Evolutionary conservation across 1,140 invertebrate species (phyloP).

Genomic region (Protaetia brevitarsis): DNA sequence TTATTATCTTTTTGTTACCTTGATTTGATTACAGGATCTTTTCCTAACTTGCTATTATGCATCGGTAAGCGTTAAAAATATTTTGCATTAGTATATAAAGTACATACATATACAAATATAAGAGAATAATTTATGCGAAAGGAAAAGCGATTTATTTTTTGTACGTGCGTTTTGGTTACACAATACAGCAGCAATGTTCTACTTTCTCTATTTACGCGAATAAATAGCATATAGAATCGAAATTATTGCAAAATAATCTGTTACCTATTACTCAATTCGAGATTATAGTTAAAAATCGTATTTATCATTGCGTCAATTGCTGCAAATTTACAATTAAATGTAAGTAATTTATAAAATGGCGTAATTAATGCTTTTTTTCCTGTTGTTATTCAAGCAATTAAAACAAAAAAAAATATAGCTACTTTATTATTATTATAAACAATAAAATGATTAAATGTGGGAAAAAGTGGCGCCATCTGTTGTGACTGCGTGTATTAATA

Average conservation of each 20-base stretch:
- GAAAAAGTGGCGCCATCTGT: no score
- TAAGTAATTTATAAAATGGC: no score
- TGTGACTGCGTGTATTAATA: no score
- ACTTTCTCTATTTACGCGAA: constrained; percentile 4
- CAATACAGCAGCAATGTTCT: background rate
- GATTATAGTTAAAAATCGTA: background rate
- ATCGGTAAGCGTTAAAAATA: constrained; percentile 19
- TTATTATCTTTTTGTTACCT: constrained; percentile 31
- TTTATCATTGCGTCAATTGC: no score
- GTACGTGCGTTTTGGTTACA: no score
- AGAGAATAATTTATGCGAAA: background rate
- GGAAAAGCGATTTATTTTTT: no score
- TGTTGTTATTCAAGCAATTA: no score
- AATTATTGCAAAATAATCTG: background rate
- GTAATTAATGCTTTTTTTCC: no score
- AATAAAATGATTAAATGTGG: no score
- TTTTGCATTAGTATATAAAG: background rate
- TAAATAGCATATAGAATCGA: background rate
- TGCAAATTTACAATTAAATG: no score
- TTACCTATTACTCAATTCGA: background rate
- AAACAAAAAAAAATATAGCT: no score
- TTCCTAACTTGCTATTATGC: constrained; percentile 41
- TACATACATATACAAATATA: background rate
- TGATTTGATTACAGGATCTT: constrained; percentile 35
- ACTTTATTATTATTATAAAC: no score